Conservation (phyloP, 2,113 vertebrate species). For the Gobio gobio region DNA sequence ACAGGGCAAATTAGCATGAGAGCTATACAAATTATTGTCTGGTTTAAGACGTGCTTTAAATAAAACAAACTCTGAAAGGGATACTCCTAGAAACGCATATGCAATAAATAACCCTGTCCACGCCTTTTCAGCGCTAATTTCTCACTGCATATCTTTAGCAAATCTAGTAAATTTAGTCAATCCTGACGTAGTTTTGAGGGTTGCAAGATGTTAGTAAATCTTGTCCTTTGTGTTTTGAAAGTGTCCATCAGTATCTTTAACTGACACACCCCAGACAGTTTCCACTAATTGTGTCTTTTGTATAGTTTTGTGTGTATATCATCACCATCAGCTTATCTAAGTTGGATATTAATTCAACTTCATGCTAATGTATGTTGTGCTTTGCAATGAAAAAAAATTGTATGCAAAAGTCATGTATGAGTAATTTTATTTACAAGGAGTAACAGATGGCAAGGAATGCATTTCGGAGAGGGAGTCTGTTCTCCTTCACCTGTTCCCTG, state of each 20-base stretch:
- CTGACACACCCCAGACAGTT: not conserved
- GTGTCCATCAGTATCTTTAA: not conserved
- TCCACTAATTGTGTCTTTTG: not conserved
- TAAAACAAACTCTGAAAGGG: too few species aligned
- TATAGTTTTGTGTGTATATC: not conserved
- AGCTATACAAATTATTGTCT: too few species aligned
- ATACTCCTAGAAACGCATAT: too few species aligned
- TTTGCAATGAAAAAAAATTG: not conserved
- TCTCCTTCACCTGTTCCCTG: constrained; percentile 58
- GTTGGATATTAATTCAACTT: not conserved
- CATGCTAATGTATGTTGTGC: not conserved
- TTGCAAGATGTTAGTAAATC: too few species aligned
- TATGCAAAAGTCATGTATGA: constrained; percentile 12
- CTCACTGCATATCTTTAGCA: too few species aligned
- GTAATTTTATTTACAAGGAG: constrained; percentile 48
- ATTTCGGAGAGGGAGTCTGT: constrained; percentile 41
- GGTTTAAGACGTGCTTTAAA: too few species aligned
- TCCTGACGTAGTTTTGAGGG: too few species aligned
- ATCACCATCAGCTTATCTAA: not conserved
- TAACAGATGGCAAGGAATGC: constrained; percentile 53
- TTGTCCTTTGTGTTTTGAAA: not conserved
- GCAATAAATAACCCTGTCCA: too few species aligned
- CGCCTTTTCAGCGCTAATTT: too few species aligned
- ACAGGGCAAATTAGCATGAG: too few species aligned
- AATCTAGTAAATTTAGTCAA: too few species aligned